These are phyloP conservation scores for Crypturellus tataupa DNA, from an alignment of 2,797 vertebrate genomes.

Conservation along the genomic window DNA sequence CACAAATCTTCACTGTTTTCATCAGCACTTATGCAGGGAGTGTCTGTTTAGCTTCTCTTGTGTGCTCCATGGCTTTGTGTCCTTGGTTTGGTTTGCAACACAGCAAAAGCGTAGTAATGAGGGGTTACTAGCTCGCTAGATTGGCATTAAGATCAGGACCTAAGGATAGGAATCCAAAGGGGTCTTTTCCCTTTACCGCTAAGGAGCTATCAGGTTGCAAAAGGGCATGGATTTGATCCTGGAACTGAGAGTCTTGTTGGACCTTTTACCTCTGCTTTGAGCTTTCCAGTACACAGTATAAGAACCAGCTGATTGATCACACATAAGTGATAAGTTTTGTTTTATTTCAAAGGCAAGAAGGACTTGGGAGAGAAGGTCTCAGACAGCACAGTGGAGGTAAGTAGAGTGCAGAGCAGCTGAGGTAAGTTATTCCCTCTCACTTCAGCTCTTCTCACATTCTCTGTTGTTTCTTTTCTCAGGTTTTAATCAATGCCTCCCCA, in stretches of 20 bases:
- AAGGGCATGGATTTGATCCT: not conserved
- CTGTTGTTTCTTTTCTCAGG: conserved; percentile 89
- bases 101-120: not conserved
- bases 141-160: not conserved
- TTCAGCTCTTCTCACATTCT: conserved; percentile 84
- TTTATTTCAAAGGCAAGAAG: conserved; percentile 90
- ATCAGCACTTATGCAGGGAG: not conserved
- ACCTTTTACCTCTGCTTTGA: not conserved
- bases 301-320: not conserved
- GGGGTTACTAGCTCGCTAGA: not conserved
- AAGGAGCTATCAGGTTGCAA: not conserved
- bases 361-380: conserved; percentile 89
- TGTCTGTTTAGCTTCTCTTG: not conserved
- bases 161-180: not conserved
- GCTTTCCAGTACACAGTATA: not conserved
- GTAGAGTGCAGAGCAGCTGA: conserved; percentile 83
- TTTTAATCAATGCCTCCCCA: conserved; percentile 88
- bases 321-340: conserved; percentile 43
- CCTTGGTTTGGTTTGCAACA: not conserved
- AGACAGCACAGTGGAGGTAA: conserved; percentile 97
- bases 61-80: not conserved
- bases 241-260: not conserved
- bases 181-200: not conserved
- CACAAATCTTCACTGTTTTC: not conserved
- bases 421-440: conserved; percentile 82